Evolutionary conservation across 2,888 invertebrate species (phyloP).

Genomic region (Pherbina coryleti): DNA sequence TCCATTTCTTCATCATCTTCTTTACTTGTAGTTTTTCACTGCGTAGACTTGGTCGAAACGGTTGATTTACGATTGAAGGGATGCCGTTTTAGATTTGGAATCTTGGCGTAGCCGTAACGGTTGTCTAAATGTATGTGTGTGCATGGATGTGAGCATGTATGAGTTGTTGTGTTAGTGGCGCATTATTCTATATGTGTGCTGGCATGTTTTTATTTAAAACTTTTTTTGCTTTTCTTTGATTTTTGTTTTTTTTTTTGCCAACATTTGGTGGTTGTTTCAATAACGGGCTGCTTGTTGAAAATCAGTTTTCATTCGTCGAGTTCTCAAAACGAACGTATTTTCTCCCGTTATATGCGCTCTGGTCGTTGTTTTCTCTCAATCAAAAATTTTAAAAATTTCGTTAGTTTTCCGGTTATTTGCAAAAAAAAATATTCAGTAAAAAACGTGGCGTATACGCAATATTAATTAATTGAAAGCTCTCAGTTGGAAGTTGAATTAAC

Average conservation of each 20-base stretch:
- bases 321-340: slow-evolving; percentile 29
- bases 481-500: background rate
- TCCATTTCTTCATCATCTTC: background rate
- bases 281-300: background rate
- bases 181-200: background rate
- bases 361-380: background rate
- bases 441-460: background rate
- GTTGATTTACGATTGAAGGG: slow-evolving; percentile 15
- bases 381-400: too few species aligned
- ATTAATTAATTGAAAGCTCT: too few species aligned
- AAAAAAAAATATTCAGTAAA: background rate
- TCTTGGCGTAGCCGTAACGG: slow-evolving; percentile 6
- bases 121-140: background rate
- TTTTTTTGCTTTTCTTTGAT: slow-evolving; percentile 22
- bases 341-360: background rate
- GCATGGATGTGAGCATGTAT: background rate
- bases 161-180: too few species aligned
- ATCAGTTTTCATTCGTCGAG: slow-evolving; percentile 29
- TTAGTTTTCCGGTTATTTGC: background rate
- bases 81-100: background rate
- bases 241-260: background rate
- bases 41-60: background rate
- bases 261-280: slow-evolving; percentile 24
- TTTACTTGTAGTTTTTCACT: background rate
- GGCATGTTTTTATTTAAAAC: slow-evolving; percentile 23